phyloP scores from a whole-genome alignment of 2,888 invertebrate species.

The Cryptus armator region DNA sequence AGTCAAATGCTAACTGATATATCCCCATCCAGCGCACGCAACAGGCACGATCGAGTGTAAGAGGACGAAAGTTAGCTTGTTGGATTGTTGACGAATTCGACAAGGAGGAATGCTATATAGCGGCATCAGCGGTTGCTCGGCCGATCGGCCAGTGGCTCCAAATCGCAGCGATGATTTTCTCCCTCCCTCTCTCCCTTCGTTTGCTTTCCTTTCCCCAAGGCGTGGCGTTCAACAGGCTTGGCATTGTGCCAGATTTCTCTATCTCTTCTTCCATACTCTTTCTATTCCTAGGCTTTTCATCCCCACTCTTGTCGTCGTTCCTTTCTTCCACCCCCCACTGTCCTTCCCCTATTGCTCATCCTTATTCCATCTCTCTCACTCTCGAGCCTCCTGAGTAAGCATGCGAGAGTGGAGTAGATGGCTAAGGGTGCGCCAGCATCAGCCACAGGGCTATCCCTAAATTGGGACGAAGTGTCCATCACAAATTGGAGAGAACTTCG shows the following conservation, averaged over 20 bases:
- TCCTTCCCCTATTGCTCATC: slow-evolving; percentile 6
- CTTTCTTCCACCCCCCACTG: slow-evolving; percentile 29
- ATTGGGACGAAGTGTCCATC: slow-evolving; percentile 1
- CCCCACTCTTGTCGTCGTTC: slow-evolving; percentile 31
- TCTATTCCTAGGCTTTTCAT: slow-evolving; percentile 34
- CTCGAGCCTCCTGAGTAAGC: not conserved
- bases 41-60: slow-evolving; percentile 29
- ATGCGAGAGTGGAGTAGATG: slow-evolving; percentile 2
- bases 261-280: slow-evolving; percentile 50
- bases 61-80: slow-evolving; percentile 16
- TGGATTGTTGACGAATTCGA: slow-evolving; percentile 26
- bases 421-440: slow-evolving; percentile 16
- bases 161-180: slow-evolving; percentile 58
- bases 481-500: slow-evolving; percentile 16
- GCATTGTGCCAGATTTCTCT: slow-evolving; percentile 75
- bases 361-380: slow-evolving; percentile 15
- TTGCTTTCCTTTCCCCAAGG: slow-evolving; percentile 77
- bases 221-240: slow-evolving; percentile 83
- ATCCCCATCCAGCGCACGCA: slow-evolving; percentile 8
- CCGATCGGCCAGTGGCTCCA: slow-evolving; percentile 51
- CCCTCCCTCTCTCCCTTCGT: slow-evolving; percentile 50
- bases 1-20: not conserved
- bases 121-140: slow-evolving; percentile 42
- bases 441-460: slow-evolving; percentile 30
- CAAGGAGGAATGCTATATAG: not conserved